Percentiles rank a stretch among this genome's conserved stretches.
These are phyloP conservation scores for Sinohyriopsis cumingii DNA, from an alignment of 2,888 invertebrate genomes.

Conservation along the genomic window DNA sequence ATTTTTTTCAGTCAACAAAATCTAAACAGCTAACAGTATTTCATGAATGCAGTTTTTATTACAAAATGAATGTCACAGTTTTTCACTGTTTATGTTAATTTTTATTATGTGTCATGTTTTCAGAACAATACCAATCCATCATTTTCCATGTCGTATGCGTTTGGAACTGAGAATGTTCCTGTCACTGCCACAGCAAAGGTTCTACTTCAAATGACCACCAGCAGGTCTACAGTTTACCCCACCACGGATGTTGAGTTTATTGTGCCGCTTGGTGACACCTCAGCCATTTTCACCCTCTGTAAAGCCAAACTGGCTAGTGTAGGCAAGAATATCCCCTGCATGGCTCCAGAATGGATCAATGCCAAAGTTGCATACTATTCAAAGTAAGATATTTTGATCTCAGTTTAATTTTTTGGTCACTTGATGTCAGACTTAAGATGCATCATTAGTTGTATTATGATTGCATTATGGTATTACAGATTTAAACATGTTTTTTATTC, in stretches of 20 bases:
- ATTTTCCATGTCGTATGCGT: constrained; percentile 34
- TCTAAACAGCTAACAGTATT: too few relatives aligned
- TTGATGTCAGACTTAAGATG: not conserved
- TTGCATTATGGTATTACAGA: too few relatives aligned
- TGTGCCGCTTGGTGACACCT: constrained; percentile 49
- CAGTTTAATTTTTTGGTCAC: not conserved
- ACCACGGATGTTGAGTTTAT: constrained; percentile 62
- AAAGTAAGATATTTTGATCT: constrained; percentile 29
- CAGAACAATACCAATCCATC: constrained; percentile 45
- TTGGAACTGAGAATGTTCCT: constrained; percentile 28
- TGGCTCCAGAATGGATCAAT: constrained; percentile 47
- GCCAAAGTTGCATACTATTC: constrained; percentile 36
- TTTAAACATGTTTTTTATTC: too few relatives aligned
- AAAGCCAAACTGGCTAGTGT: constrained; percentile 47
- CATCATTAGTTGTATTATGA: too few relatives aligned
- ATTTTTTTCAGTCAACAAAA: too few relatives aligned
- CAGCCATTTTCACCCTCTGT: constrained; percentile 52
- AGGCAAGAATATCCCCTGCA: constrained; percentile 65
- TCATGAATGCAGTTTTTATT: too few relatives aligned
- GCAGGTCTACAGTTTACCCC: constrained; percentile 42
- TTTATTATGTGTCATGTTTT: constrained; percentile 1
- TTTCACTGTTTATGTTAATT: not conserved
- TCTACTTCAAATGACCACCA: constrained; percentile 45
- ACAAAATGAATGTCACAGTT: too few relatives aligned
- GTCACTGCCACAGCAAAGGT: constrained; percentile 44